Evolutionary conservation across 2,797 vertebrate genomes (phyloP).

Genomic region (Mergus octosetaceus): DNA sequence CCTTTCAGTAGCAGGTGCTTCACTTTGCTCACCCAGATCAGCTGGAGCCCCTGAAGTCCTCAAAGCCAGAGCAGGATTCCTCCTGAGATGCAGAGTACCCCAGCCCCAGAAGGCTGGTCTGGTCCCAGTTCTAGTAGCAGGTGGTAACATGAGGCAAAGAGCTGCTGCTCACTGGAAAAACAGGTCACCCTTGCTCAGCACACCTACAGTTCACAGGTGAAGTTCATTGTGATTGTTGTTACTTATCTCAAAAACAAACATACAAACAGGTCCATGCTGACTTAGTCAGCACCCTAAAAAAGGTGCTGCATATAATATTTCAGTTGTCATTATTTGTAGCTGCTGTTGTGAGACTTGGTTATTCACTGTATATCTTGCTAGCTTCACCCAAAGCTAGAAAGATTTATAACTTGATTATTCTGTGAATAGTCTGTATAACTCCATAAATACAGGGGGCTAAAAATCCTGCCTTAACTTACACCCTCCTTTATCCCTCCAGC

Average conservation of each 20-base stretch:
- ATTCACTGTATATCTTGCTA: conserved; percentile 20
- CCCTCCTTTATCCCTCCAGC: neutral
- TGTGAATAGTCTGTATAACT: conserved; percentile 66
- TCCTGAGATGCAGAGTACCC: neutral
- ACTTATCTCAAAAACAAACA: neutral
- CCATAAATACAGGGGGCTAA: neutral
- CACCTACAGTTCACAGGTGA: neutral
- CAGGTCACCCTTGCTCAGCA: neutral
- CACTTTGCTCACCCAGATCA: neutral
- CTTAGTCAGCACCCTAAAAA: neutral
- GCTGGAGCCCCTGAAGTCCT: neutral
- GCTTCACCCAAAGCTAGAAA: conserved; percentile 48
- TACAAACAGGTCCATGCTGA: neutral
- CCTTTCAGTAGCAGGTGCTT: neutral
- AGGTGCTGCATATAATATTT: neutral
- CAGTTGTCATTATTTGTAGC: neutral
- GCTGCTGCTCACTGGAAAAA: neutral
- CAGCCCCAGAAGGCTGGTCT: neutral
- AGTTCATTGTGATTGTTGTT: neutral
- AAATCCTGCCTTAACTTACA: neutral
- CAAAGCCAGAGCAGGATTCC: neutral
- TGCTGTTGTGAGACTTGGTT: neutral
- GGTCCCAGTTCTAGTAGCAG: neutral
- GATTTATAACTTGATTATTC: conserved; percentile 64
- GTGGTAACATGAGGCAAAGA: neutral